Conservation (phyloP, 2,113 vertebrate genomes). For the Manacus vitellinus region DNA sequence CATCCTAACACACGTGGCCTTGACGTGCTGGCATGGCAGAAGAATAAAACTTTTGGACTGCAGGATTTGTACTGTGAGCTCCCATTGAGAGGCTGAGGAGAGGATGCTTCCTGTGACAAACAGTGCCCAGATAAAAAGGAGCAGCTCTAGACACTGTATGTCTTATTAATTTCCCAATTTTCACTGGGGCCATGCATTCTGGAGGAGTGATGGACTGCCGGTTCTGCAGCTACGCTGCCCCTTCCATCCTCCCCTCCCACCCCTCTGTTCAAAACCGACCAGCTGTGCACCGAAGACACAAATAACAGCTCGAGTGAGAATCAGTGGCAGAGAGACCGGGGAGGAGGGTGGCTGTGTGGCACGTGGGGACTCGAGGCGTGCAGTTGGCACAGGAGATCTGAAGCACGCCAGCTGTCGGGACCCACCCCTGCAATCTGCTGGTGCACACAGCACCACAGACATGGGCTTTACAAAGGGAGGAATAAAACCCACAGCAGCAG, state of each 20-base stretch:
- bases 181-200: neutral
- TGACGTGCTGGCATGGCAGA: neutral
- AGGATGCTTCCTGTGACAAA: neutral
- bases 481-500: neutral
- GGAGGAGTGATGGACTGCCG: neutral
- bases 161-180: slow-evolving; percentile 21
- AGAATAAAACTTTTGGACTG: neutral
- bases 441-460: neutral
- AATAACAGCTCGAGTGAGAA: neutral
- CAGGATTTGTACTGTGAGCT: neutral
- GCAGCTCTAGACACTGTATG: neutral
- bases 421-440: slow-evolving; percentile 65
- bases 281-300: slow-evolving; percentile 6
- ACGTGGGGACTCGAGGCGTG: neutral
- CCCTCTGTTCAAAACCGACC: slow-evolving; percentile 31
- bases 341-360: slow-evolving; percentile 12
- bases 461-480: neutral
- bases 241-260: slow-evolving; percentile 40
- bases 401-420: slow-evolving; percentile 46
- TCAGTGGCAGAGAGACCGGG: neutral
- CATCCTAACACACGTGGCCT: neutral
- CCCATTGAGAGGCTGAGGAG: neutral
- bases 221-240: neutral
- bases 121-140: neutral
- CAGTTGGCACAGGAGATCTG: slow-evolving; percentile 20